Evolutionary conservation across 2,113 vertebrate genomes (phyloP).

Genomic region (Galemys pyrenaicus): DNA sequence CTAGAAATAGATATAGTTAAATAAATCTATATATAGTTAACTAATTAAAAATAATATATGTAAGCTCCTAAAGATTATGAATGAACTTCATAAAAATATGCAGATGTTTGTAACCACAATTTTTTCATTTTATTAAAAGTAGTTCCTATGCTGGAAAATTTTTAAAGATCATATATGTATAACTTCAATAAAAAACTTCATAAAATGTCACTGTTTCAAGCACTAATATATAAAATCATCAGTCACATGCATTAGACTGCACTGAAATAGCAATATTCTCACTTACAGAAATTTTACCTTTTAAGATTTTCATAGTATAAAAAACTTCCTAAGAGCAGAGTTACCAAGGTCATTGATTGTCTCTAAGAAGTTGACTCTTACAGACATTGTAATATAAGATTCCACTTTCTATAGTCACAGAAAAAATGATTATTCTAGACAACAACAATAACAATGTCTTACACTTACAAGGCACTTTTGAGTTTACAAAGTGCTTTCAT

Average conservation of each 20-base stretch:
- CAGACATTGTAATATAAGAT: not conserved
- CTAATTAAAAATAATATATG: not conserved
- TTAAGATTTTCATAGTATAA: not conserved
- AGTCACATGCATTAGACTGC: not conserved
- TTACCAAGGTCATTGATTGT: not conserved
- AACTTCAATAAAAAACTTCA: not conserved
- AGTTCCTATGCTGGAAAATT: not conserved
- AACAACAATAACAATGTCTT: not conserved
- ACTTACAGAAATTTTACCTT: not conserved
- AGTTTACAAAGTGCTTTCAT: conserved; percentile 10
- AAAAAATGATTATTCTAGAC: not conserved
- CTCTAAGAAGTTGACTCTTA: not conserved
- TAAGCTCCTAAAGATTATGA: not conserved
- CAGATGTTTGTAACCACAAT: not conserved
- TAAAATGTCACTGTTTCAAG: not conserved
- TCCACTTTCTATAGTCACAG: not conserved
- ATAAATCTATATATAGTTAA: not conserved
- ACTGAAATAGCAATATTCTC: not conserved
- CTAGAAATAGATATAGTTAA: not conserved
- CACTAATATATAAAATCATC: not conserved
- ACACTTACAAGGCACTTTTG: not conserved
- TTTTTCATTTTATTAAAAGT: not conserved
- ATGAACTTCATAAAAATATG: not conserved
- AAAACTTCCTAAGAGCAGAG: not conserved
- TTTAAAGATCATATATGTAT: not conserved